A percentile compares a stretch with the other conserved stretches of the same genome.
Conservation (phyloP, 2,113 vertebrate genomes). For the Sebastes fasciatus region DNA sequence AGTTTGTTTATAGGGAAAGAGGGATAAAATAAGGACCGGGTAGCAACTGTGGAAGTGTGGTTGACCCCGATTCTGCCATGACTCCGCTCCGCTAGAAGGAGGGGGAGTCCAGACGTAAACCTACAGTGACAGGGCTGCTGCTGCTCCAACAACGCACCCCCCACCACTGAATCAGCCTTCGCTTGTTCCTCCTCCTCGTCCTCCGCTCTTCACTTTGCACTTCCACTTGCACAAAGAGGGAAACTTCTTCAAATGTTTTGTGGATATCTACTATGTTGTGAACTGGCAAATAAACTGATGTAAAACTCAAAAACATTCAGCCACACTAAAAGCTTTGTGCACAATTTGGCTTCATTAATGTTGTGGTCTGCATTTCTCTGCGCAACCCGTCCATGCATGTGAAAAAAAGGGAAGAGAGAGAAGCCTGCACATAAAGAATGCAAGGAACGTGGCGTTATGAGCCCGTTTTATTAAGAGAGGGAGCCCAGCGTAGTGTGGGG, state of each 20-base stretch:
- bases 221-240: conserved; percentile 22
- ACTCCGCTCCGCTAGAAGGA: conserved; percentile 52
- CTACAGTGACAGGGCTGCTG: conserved; percentile 69
- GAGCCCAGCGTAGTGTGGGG: conserved; percentile 44
- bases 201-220: conserved; percentile 15
- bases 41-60: conserved; percentile 38
- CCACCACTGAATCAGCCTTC: conserved; percentile 62
- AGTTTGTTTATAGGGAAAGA: conserved; percentile 37
- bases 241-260: conserved; percentile 18
- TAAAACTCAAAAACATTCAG: conserved; percentile 10
- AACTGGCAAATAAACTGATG: conserved; percentile 21
- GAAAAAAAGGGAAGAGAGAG: conserved; percentile 29
- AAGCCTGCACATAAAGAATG: conserved; percentile 73
- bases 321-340: conserved; percentile 33
- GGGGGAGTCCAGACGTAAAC: conserved; percentile 65
- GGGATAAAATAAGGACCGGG: conserved; percentile 35
- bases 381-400: conserved; percentile 54
- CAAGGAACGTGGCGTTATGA: conserved; percentile 73
- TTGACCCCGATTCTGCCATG: conserved; percentile 74
- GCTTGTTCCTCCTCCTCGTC: conserved; percentile 20
- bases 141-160: conserved; percentile 51
- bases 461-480: conserved; percentile 71
- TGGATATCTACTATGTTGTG: not conserved
- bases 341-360: conserved; percentile 30
- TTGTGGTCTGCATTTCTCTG: conserved; percentile 45